phyloP scores from a whole-genome alignment of 2,888 invertebrate species.

The Microctonus brassicae region DNA sequence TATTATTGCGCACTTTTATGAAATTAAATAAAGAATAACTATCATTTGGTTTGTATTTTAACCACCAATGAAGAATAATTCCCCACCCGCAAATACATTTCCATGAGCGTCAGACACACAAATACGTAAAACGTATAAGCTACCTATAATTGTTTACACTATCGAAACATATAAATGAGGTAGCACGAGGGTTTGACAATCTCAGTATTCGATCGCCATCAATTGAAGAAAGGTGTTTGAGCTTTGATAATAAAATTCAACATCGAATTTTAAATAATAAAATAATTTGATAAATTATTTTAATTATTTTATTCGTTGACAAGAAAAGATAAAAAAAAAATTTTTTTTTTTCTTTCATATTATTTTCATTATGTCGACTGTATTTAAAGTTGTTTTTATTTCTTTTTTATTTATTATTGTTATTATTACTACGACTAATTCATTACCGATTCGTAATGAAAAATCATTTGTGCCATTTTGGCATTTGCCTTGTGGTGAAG shows the following conservation, averaged over 20 bases:
- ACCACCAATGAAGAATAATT: neutral
- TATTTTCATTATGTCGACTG: neutral
- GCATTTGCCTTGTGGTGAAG: conserved; percentile 63
- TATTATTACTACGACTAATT: neutral
- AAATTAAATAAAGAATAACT: too few species aligned
- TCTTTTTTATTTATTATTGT: too few species aligned
- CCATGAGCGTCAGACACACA: conserved; percentile 53
- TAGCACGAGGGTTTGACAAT: conserved; percentile 66
- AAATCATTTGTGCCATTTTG: conserved; percentile 52
- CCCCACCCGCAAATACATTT: conserved; percentile 13
- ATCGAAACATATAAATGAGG: conserved; percentile 66
- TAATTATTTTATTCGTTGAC: too few species aligned
- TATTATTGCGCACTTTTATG: too few species aligned
- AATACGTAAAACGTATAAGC: conserved; percentile 55
- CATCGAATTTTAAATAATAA: too few species aligned
- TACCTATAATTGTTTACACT: conserved; percentile 65
- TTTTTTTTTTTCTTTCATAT: neutral
- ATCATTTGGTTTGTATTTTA: too few species aligned
- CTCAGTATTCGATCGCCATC: conserved; percentile 63
- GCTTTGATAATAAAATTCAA: neutral
- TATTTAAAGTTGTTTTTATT: too few species aligned
- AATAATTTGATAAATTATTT: too few species aligned
- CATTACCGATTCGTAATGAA: neutral
- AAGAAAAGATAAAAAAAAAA: neutral
- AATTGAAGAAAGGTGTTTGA: conserved; percentile 49